Evolutionary conservation across 2,113 vertebrate species (phyloP), one percentile per base, ranked within the genome.

Genomic region (Lipotes vexillifer): DNA sequence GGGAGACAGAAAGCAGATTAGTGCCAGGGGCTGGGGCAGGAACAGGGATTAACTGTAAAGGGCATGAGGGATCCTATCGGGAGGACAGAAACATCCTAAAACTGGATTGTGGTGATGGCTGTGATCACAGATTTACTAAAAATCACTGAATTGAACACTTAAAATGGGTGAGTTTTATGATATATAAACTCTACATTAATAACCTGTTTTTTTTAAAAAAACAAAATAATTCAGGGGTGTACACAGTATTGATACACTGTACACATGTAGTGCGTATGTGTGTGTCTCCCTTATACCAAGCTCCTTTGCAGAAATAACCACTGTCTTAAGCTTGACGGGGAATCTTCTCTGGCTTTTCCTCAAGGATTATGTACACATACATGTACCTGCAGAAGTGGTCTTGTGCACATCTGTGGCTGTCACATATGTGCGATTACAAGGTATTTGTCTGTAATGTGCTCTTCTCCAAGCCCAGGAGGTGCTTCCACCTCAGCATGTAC

Each of bases 11-110:
- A 59, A 59, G 68, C 38, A 72, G 36, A 31, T 4, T 9, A 33
- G 52, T 9, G 6, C 38, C 69, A 41, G 66, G n/a, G n/a, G 85
- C 68, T 21, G n/a, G 17, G 27, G 23, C 10, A 57, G 57, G 55
- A 49, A 31, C 11, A 49, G 29, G 66, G 18, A 21, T 41, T 23
- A 25, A 57, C 89, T 81, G 6, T 12, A 36, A 21, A 31, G 41
- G 38, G 65, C 41, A 63, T 0, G 9, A 81, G 65, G 8, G 25
- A 29, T 8, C 38, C 46, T 36, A 17, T 1, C 0, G 15, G 65
- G 38, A 80, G 36, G 93, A 63, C 6, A n/a, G 41, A 71, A 71
- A 46, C 9, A 41, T 49, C 69, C 31, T 8, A 71, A 27, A 46
- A 69, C 33, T 31, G 49, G 33, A 38, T 8, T 41, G 49, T 33